Evolutionary conservation across 1,140 invertebrate genomes (phyloP).

Genomic region (Battus philenor): DNA sequence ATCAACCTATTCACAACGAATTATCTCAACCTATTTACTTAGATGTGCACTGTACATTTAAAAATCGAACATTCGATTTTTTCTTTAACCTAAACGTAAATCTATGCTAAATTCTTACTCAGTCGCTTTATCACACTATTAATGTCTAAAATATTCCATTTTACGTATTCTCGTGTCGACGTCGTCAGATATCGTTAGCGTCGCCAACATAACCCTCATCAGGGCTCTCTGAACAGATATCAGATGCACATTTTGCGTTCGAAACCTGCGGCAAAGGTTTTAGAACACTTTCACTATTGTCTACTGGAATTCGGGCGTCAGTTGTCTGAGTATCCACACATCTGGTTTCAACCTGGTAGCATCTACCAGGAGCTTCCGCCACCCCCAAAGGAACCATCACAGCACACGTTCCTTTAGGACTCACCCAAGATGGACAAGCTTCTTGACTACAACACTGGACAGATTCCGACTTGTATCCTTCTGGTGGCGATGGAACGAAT

Average conservation of each 20-base stretch:
- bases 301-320: constrained; percentile 54
- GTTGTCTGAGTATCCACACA: constrained; percentile 78
- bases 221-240: constrained; percentile 86
- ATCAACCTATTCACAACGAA: too few relatives aligned
- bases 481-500: constrained; percentile 83
- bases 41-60: constrained; percentile 37
- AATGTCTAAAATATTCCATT: constrained; percentile 59
- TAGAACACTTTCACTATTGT: constrained; percentile 52
- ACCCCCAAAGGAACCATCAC: constrained; percentile 62
- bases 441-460: constrained; percentile 53
- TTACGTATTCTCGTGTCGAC: constrained; percentile 70
- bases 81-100: constrained; percentile 15
- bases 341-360: constrained; percentile 64
- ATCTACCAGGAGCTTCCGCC: constrained; percentile 48
- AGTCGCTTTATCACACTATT: constrained; percentile 71
- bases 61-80: constrained; percentile 14
- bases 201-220: constrained; percentile 93
- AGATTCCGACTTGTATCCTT: constrained; percentile 78
- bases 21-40: not conserved
- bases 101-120: constrained; percentile 64
- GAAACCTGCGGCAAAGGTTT: constrained; percentile 66
- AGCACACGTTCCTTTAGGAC: constrained; percentile 60
- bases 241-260: constrained; percentile 71
- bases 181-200: constrained; percentile 80
- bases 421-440: constrained; percentile 55